Conservation (phyloP, 1,140 invertebrate species). For the Uloborus diversus region DNA sequence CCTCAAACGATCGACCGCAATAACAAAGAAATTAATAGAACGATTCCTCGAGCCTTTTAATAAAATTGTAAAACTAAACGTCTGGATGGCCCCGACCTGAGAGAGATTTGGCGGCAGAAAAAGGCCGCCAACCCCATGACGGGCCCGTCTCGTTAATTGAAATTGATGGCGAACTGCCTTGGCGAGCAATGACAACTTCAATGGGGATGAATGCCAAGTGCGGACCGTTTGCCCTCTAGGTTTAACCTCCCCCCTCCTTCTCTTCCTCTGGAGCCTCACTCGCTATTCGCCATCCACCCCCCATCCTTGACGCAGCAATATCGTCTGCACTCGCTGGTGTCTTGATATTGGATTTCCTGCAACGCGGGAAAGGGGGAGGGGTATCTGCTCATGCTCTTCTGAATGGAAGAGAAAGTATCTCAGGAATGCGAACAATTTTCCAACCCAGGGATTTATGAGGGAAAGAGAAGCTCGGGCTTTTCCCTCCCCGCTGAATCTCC, state of each 20-base stretch:
- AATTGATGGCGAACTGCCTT: conserved; percentile 56
- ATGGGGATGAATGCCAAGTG: conserved; percentile 58
- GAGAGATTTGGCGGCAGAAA: neutral
- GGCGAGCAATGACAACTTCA: conserved; percentile 56
- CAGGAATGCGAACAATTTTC: conserved; percentile 58
- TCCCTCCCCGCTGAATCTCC: conserved; percentile 44
- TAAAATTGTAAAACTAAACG: conserved; percentile 43
- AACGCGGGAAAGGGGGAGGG: conserved; percentile 36
- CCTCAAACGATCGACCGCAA: conserved; percentile 47
- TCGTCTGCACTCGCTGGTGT: conserved; percentile 39
- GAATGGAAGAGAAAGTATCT: conserved; percentile 53
- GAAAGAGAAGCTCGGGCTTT: conserved; percentile 34
- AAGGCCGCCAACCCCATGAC: conserved; percentile 28
- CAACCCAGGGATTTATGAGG: conserved; percentile 57
- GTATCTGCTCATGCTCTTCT: neutral
- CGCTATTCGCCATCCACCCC: conserved; percentile 24
- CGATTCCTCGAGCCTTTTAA: conserved; percentile 21
- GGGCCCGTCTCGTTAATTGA: conserved; percentile 57
- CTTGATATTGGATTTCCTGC: conserved; percentile 57
- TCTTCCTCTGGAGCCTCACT: conserved; percentile 23
- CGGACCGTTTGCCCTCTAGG: conserved; percentile 43
- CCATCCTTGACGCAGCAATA: conserved; percentile 40
- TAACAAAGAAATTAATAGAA: conserved; percentile 54
- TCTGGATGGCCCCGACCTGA: neutral
- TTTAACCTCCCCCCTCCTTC: conserved; percentile 29